phyloP scores from a whole-genome alignment of 2,797 vertebrate species.

The Scarus forsteni region DNA sequence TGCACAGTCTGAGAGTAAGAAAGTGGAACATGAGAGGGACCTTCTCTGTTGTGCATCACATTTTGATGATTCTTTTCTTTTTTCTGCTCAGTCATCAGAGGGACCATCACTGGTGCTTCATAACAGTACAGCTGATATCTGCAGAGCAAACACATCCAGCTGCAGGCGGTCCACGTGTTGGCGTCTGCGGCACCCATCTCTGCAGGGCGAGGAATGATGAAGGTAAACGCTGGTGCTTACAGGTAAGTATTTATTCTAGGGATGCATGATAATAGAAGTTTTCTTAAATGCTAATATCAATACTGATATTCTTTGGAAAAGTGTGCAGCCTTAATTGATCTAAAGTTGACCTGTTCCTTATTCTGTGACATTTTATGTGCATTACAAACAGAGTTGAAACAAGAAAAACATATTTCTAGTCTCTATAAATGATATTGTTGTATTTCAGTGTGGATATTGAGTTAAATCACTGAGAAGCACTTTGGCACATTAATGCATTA shows the following conservation, averaged over 20 bases:
- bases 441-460: no score
- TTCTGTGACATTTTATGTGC: no score
- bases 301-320: no score
- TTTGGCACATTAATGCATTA: no score
- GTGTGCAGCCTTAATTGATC: no score
- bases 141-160: conserved; percentile 69
- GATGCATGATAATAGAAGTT: no score
- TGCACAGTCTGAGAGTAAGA: conserved; percentile 60
- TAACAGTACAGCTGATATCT: conserved; percentile 66
- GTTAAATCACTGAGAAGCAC: no score
- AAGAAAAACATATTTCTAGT: no score
- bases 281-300: no score
- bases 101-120: conserved; percentile 15
- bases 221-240: conserved; percentile 1
- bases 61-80: conserved; percentile 18
- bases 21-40: conserved; percentile 42
- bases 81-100: conserved; percentile 63
- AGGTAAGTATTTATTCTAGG: not conserved
- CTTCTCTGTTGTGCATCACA: conserved; percentile 44
- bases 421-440: no score
- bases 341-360: no score
- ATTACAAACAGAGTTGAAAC: no score
- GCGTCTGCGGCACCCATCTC: conserved; percentile 64
- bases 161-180: conserved; percentile 82
- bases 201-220: conserved; percentile 37